Percentiles rank a stretch among this genome's conserved stretches.
Evolutionary conservation across 2,797 vertebrate genomes (phyloP).

Genomic region (Holocentrus rufus): DNA sequence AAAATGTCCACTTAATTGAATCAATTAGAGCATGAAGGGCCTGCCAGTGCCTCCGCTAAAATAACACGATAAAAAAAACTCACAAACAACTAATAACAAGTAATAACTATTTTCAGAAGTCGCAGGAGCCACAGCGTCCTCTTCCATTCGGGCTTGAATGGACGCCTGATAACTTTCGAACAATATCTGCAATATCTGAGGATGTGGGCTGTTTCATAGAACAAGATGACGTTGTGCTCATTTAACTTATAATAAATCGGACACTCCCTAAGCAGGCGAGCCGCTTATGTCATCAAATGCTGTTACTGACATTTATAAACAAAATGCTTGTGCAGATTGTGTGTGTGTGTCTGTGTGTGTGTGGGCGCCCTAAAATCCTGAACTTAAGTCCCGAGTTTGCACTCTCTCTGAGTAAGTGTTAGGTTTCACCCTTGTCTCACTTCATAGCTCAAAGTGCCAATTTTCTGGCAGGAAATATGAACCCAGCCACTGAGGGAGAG

Average conservation of each 20-base stretch:
- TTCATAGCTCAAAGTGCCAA: slow-evolving; percentile 50
- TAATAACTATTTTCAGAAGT: slow-evolving; percentile 33
- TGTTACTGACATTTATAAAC: not conserved
- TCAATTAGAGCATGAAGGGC: slow-evolving; percentile 77
- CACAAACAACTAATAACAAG: slow-evolving; percentile 43
- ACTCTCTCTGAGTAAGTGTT: slow-evolving; percentile 46
- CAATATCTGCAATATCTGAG: not conserved
- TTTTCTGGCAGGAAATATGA: slow-evolving; percentile 68
- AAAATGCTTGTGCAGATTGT: not conserved
- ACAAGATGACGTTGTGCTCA: not conserved
- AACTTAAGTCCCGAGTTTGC: slow-evolving; percentile 28
- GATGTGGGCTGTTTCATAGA: not conserved
- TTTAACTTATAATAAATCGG: not conserved
- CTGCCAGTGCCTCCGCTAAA: slow-evolving; percentile 52
- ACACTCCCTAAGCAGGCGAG: not conserved
- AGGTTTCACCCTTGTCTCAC: slow-evolving; percentile 62
- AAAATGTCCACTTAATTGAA: slow-evolving; percentile 73
- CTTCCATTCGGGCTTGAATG: not conserved
- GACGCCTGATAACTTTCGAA: not conserved
- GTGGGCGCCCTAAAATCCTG: not conserved
- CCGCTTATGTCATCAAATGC: not conserved
- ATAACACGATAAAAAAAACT: slow-evolving; percentile 43
- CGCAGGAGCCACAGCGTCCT: not conserved
- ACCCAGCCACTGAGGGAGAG: slow-evolving; percentile 40
- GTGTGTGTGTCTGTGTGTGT: not conserved